Base-by-base conservation (phyloP, 2,113 vertebrate genomes). In the Lophochroa leadbeateri region DNA sequence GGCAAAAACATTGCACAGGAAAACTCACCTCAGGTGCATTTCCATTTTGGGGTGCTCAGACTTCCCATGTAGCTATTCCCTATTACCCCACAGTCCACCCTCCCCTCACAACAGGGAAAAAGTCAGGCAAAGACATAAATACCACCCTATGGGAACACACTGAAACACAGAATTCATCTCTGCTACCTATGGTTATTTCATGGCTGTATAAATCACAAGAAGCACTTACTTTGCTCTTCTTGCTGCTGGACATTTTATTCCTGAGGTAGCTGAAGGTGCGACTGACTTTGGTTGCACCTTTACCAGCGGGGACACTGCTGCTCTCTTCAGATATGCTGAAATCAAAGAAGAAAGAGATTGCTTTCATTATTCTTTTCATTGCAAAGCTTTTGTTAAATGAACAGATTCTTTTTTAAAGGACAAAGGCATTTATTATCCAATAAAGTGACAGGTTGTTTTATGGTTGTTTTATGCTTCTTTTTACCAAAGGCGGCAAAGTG, bases 181-280 rank as follows among this genome's bases (percentile, higher is more conserved):
- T 79, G 65, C 39, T 75, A 39, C 57, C 43, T 55, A 0, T 23
- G 63, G 52, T 10, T 46, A 46, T 63, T 64, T 61, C 55, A 25
- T 0, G 0, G 57, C 23, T n/a, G 20, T 21, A 55, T 11, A 82
- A 69, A 70, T 39, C 43, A 77, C 41, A 82, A 70, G 29, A 17
- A 74, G 43, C 61, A 97, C 98, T 98, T 95, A 99, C 99, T 98
- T 98, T 98, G 94, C 98, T 99, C 96, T 99, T 99, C 95, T 99
- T 99, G 69, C 98, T 98, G 96, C 98, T 98, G 97, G 99, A 99
- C 99, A 99, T 99, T 98, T 99, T 99, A 97, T 98, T 99, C 98
- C 97, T 99, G 98, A 99, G 98, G 98, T 99, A 99, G 98, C 99
- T 99, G 98, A 99, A 99, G 8, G 99, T 99, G 37, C 99, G 99